These are phyloP conservation scores for Sciurus carolinensis DNA, from an alignment of 2,797 vertebrate species.

Conservation along the genomic window DNA sequence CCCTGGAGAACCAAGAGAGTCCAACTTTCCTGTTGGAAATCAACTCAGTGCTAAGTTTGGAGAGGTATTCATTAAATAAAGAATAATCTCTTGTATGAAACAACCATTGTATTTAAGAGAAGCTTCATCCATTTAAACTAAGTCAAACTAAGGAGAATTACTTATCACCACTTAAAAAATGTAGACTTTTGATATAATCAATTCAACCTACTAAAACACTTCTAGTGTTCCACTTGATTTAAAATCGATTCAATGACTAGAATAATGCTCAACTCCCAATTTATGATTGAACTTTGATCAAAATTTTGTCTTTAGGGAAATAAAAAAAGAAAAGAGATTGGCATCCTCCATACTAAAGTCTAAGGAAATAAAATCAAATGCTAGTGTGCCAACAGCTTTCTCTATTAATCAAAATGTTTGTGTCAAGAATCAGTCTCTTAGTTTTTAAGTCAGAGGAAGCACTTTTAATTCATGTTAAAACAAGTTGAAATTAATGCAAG, in stretches of 20 bases:
- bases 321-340: neutral
- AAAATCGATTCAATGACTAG: neutral
- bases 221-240: neutral
- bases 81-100: neutral
- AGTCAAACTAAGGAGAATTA: slow-evolving; percentile 39
- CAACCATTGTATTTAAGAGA: neutral
- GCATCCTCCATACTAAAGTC: neutral
- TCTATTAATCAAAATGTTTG: slow-evolving; percentile 44
- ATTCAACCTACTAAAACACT: neutral
- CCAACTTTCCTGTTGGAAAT: neutral
- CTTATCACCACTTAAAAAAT: neutral
- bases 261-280: slow-evolving; percentile 22
- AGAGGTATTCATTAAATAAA: neutral
- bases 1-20: neutral
- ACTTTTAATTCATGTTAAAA: neutral
- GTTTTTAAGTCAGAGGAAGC: neutral
- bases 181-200: neutral
- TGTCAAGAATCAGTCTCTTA: neutral
- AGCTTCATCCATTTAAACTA: neutral
- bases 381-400: neutral
- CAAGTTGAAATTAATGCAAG: neutral
- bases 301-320: neutral
- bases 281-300: slow-evolving; percentile 54
- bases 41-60: neutral
- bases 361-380: slow-evolving; percentile 37